Evolutionary conservation across 92 coral and sea anemone genomes (phyloP).

Genomic region (Desmophyllum pertusum): DNA sequence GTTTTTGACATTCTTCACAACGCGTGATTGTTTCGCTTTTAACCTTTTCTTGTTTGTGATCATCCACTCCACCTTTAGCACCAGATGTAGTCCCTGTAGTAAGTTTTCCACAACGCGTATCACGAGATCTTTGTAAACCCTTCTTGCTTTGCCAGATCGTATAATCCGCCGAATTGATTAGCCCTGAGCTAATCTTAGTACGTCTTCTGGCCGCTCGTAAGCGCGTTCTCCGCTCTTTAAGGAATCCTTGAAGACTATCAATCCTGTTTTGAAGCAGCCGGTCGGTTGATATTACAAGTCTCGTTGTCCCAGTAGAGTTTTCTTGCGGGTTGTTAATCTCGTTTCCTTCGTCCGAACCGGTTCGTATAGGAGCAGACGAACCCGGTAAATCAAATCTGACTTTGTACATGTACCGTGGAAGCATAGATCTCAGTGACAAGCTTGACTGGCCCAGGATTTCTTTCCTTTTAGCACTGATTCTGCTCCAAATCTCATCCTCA

Average conservation of each 20-base stretch:
- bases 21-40: not conserved
- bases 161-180: slow-evolving; percentile 20
- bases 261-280: slow-evolving; percentile 31
- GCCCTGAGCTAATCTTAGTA: not conserved
- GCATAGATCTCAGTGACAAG: not conserved
- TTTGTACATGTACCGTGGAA: slow-evolving; percentile 27
- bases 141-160: slow-evolving; percentile 32
- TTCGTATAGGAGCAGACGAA: not conserved
- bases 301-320: no score
- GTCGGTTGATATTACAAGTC: not conserved
- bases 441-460: slow-evolving; percentile 45
- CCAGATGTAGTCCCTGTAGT: not conserved
- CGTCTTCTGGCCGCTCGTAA: slow-evolving; percentile 10
- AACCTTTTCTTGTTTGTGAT: not conserved
- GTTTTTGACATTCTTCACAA: slow-evolving; percentile 45
- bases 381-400: slow-evolving; percentile 37
- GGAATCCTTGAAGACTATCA: slow-evolving; percentile 39
- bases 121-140: slow-evolving; percentile 22
- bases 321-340: not conserved
- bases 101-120: not conserved
- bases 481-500: slow-evolving; percentile 39
- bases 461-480: slow-evolving; percentile 37
- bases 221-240: slow-evolving; percentile 27
- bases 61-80: not conserved
- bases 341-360: slow-evolving; percentile 3